phyloP scores from a whole-genome alignment of 2,113 vertebrate species.

The Colaptes auratus region DNA sequence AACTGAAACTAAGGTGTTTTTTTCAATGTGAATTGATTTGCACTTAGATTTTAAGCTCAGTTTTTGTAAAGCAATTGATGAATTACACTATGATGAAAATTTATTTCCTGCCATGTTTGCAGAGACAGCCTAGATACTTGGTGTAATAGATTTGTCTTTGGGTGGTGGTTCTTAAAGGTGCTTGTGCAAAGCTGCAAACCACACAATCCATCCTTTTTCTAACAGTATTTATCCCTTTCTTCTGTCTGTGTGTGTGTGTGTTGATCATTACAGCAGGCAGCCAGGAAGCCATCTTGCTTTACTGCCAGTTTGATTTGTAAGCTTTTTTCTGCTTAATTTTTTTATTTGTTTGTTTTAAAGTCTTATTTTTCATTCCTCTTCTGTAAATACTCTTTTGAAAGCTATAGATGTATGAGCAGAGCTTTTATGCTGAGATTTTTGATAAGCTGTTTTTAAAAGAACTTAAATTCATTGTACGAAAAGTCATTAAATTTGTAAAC shows the following conservation, averaged over 20 bases:
- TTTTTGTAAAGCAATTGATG: neutral
- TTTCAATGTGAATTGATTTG: slow-evolving; percentile 20
- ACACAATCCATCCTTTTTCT: neutral
- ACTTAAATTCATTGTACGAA: neutral
- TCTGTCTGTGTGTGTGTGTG: neutral
- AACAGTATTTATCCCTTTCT: neutral
- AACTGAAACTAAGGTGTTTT: neutral
- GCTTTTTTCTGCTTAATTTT: neutral
- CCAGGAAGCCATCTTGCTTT: neutral
- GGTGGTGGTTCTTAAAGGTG: neutral
- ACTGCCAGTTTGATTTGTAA: neutral
- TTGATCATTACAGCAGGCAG: neutral
- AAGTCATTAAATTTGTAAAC: slow-evolving; percentile 48
- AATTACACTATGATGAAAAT: neutral
- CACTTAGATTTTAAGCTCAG: neutral
- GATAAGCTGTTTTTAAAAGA: neutral
- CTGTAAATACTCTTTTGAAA: slow-evolving; percentile 55
- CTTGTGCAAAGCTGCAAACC: neutral
- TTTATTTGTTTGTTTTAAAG: neutral
- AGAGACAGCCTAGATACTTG: rapidly evolving
- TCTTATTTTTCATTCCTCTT: neutral
- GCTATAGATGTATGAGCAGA: neutral
- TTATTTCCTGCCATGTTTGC: neutral
- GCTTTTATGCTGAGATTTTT: neutral
- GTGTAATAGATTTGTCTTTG: neutral